Evolutionary conservation across 2,888 invertebrate genomes (phyloP), one percentile per base, ranked within the genome.

Genomic region (Branchellion lobata): DNA sequence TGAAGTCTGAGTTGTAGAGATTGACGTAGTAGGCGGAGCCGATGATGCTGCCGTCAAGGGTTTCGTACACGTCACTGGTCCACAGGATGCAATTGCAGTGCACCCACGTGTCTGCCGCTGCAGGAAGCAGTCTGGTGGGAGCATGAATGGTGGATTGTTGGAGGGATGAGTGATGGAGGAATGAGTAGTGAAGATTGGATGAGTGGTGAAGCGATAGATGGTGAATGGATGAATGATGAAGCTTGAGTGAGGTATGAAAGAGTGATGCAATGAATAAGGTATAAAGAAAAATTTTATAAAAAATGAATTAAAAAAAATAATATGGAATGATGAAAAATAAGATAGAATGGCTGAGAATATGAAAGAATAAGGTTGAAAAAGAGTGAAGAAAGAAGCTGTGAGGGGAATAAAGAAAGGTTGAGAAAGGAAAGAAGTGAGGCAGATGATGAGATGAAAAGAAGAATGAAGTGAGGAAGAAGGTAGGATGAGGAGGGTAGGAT

Each of bases 1-100:
- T 24, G 24, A 14, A n/a, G n/a, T n/a, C 24, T 24, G 21, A 5
- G 11, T n/a, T 57, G 21, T 57, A 57, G 3, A 57, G 61, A n/a
- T 57, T 18, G n/a, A 57, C 61, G 21, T 57, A 57, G 24, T 57
- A 57, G 21, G 3, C 53, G 1, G 77, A 77, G n/a, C 77, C 77
- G 92, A 96, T 94, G 40, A 99, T 89, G 0, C 94, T 96, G 0
- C 99, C 99, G 85, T 94, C 94, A 3, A 94, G 93, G 0, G 96
- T 96, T 89, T 99, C 99, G 86, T 96, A 98, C 0, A 97, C 97
- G 80, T 96, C 95, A 83, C 94, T 93, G 0, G 97, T 96, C 99
- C 99, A 99, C 29, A 99, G 90, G 1, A 96, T 98, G 88, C 99
- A 99, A 88, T 99, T 99, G 34, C 99, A 89, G 88, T 99, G 99